These are phyloP conservation scores for Rhagoletis zephyria DNA, from an alignment of 1,140 invertebrate species.

Conservation along the genomic window DNA sequence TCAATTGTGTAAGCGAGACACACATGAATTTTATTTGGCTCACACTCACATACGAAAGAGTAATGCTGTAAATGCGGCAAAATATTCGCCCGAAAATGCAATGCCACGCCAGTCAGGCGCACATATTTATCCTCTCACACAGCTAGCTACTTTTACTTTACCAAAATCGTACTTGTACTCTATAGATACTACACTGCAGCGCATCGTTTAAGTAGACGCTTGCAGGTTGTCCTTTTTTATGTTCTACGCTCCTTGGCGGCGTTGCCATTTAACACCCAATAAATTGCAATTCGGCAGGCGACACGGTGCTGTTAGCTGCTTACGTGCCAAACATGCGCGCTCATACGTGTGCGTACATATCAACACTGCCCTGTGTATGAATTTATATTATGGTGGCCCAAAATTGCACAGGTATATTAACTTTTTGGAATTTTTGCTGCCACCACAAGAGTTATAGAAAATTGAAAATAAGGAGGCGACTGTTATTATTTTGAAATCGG, in stretches of 20 bases:
- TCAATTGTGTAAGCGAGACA: background rate
- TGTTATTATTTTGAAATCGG: too few relatives aligned
- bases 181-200: background rate
- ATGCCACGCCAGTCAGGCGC: too few relatives aligned
- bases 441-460: too few relatives aligned
- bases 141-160: background rate
- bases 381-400: too few relatives aligned
- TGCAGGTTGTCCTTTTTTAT: constrained; percentile 24
- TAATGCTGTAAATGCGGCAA: background rate
- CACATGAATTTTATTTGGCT: too few relatives aligned
- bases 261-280: constrained; percentile 51
- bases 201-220: background rate
- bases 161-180: background rate
- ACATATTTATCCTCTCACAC: too few relatives aligned
- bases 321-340: constrained; percentile 16
- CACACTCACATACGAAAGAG: too few relatives aligned
- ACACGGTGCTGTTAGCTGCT: background rate
- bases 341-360: background rate
- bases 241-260: background rate
- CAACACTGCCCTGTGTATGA: too few relatives aligned
- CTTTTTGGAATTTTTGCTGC: too few relatives aligned
- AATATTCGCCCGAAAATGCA: background rate
- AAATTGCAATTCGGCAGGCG: constrained; percentile 47
- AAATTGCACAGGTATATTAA: too few relatives aligned
- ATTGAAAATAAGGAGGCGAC: too few relatives aligned